phyloP scores from a whole-genome alignment of 37 sponge, comb jelly and placozoan genomes.

The Beroe forskalii region DNA sequence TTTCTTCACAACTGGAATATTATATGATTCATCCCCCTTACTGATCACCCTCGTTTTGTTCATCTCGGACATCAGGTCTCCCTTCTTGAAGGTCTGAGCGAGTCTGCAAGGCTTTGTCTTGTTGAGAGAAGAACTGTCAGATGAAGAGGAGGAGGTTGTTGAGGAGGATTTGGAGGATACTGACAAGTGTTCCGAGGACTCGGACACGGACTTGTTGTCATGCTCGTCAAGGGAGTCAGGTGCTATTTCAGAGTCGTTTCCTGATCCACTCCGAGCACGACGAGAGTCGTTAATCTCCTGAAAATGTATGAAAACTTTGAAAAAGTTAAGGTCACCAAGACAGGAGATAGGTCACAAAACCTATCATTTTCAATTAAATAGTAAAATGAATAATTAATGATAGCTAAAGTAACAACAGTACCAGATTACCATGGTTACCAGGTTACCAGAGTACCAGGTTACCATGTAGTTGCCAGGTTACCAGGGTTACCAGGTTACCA shows the following conservation, averaged over 20 bases:
- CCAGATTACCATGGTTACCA: no score
- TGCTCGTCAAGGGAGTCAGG: slow-evolving; percentile 5
- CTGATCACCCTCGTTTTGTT: neutral
- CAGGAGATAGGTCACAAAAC: no score
- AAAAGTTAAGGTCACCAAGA: no score
- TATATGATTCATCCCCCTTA: neutral
- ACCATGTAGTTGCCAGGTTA: no score
- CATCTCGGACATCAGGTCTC: slow-evolving; percentile 12
- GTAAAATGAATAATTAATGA: no score
- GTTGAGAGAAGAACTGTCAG: neutral
- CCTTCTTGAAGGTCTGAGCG: slow-evolving; percentile 45
- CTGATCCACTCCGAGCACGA: neutral
- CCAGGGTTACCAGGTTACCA: no score
- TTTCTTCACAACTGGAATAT: neutral
- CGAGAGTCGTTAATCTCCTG: no score
- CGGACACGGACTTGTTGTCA: neutral
- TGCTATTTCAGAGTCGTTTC: neutral
- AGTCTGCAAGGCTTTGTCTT: slow-evolving; percentile 8
- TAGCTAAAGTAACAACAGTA: no score
- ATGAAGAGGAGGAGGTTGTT: neutral
- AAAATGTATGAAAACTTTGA: no score
- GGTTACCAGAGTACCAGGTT: no score
- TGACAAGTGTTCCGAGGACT: slow-evolving; percentile 5
- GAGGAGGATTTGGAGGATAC: neutral
- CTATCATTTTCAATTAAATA: no score